phyloP scores from a whole-genome alignment of 2,797 vertebrate genomes.

The Meriones psammophilus region DNA sequence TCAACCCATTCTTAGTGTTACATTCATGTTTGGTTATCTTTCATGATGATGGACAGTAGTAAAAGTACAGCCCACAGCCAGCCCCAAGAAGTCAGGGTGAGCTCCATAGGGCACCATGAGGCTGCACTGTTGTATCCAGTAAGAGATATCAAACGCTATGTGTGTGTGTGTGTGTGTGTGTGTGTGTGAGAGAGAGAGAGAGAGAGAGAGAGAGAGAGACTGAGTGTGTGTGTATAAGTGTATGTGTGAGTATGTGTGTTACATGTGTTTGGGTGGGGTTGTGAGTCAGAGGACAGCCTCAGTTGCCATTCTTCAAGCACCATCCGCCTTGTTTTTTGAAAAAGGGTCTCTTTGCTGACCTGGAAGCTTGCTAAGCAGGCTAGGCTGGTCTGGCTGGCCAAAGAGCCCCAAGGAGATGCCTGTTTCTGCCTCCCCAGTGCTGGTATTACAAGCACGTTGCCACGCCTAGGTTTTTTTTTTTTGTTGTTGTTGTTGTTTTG shows the following conservation, averaged over 20 bases:
- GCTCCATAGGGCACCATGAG: not conserved
- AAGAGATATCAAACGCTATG: not conserved
- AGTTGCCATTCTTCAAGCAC: not conserved
- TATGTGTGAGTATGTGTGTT: not conserved
- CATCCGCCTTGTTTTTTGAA: not conserved
- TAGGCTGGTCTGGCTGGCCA: not conserved
- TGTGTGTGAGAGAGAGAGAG: not conserved
- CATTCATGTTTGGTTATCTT: not conserved
- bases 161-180: not conserved
- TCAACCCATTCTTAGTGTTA: not conserved
- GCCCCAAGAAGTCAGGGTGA: not conserved
- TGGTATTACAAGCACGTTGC: not conserved
- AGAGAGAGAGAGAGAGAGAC: too few relatives aligned
- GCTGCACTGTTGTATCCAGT: not conserved
- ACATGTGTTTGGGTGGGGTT: not conserved
- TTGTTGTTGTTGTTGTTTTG: not conserved
- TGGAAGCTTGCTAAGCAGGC: not conserved
- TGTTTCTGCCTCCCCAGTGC: not conserved
- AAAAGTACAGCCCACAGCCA: not conserved
- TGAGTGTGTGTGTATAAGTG: not conserved
- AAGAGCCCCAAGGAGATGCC: not conserved
- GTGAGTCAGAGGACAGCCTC: not conserved
- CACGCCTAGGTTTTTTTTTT: not conserved
- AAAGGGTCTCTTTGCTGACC: not conserved
- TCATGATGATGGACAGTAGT: not conserved